phyloP scores from a whole-genome alignment of 2,888 invertebrate genomes.

The Cantharis nigra region DNA sequence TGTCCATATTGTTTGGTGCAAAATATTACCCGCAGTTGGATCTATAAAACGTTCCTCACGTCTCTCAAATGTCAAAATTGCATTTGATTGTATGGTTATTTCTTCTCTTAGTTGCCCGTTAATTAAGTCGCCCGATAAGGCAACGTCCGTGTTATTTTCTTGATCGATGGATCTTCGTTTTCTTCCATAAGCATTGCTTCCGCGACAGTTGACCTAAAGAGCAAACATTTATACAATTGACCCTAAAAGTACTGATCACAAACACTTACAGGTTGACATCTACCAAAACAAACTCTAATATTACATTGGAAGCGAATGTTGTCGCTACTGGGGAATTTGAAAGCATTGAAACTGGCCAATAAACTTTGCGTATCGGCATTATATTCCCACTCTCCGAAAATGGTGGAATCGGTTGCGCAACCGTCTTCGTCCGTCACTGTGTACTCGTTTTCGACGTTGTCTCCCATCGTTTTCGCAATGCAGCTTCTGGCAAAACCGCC shows the following conservation, averaged over 20 bases:
- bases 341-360: conserved; percentile 88
- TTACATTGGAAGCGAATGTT: conserved; percentile 95
- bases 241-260: not conserved
- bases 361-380: conserved; percentile 84
- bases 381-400: conserved; percentile 93
- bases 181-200: conserved; percentile 87
- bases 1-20: not conserved
- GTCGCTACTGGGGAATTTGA: conserved; percentile 93
- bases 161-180: conserved; percentile 70
- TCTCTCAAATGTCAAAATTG: conserved; percentile 86
- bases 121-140: conserved; percentile 61
- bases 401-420: conserved; percentile 89
- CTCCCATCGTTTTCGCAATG: conserved; percentile 90
- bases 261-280: conserved; percentile 84
- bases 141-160: conserved; percentile 63
- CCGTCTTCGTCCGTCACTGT: conserved; percentile 92
- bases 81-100: conserved; percentile 90
- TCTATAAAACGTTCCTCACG: conserved; percentile 79
- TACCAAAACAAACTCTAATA: conserved; percentile 92
- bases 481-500: conserved; percentile 93
- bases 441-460: conserved; percentile 86
- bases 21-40: conserved; percentile 71
- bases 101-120: conserved; percentile 89
- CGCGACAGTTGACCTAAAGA: conserved; percentile 83
- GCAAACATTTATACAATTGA: conserved; percentile 17